These are phyloP conservation scores for Erannis defoliaria DNA, from an alignment of 2,888 invertebrate species.

Conservation along the genomic window DNA sequence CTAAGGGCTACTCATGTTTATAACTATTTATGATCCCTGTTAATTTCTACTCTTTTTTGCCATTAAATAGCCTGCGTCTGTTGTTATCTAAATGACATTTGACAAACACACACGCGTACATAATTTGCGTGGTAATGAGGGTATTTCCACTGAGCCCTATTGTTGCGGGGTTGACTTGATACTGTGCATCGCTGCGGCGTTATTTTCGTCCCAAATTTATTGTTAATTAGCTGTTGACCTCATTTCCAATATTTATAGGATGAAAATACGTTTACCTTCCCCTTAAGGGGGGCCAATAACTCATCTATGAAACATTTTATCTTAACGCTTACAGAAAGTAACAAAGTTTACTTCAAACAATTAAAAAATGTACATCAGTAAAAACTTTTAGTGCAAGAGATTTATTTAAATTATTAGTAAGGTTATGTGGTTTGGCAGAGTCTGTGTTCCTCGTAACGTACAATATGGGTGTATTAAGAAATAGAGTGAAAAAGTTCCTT, in stretches of 20 bases:
- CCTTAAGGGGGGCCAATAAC: background rate
- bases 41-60: too few species aligned
- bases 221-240: slow-evolving; percentile 31
- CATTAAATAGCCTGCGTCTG: too few species aligned
- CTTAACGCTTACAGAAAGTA: too few species aligned
- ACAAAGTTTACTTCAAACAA: too few species aligned
- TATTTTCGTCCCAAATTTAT: slow-evolving; percentile 31
- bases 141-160: slow-evolving; percentile 18
- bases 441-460: too few species aligned
- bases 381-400: background rate
- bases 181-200: slow-evolving; percentile 11
- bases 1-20: too few species aligned
- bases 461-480: too few species aligned
- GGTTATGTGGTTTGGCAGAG: too few species aligned
- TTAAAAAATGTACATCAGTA: too few species aligned
- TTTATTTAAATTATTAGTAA: background rate
- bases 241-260: slow-evolving; percentile 23
- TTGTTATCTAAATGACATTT: background rate
- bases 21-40: too few species aligned
- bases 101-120: slow-evolving; percentile 13
- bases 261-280: slow-evolving; percentile 9
- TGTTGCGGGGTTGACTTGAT: slow-evolving; percentile 21
- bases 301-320: background rate
- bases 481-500: too few species aligned
- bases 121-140: slow-evolving; percentile 23